phyloP scores from a whole-genome alignment of 2,888 invertebrate genomes.

The Gerris lacustris region DNA sequence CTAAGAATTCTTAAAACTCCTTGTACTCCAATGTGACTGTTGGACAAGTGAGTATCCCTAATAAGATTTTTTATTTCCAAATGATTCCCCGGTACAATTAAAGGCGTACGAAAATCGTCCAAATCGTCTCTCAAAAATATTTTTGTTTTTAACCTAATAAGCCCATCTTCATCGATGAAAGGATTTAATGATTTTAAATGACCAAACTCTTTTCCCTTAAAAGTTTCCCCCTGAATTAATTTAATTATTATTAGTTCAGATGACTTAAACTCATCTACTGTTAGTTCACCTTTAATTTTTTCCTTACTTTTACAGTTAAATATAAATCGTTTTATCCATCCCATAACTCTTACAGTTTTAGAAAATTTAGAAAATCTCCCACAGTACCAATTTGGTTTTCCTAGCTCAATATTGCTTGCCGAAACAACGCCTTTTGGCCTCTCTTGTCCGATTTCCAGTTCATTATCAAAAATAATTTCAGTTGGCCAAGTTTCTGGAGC shows the following conservation, averaged over 20 bases:
- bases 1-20: constrained; percentile 13
- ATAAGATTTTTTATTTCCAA: constrained; percentile 13
- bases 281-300: constrained; percentile 23
- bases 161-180: constrained; percentile 9
- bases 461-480: no score
- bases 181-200: not conserved
- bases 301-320: constrained; percentile 7
- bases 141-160: constrained; percentile 16
- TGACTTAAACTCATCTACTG: not conserved
- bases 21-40: constrained; percentile 10
- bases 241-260: not conserved
- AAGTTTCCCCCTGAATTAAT: constrained; percentile 11
- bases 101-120: constrained; percentile 17
- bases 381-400: not conserved
- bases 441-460: no score
- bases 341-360: constrained; percentile 12
- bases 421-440: no score
- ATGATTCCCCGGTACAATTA: constrained; percentile 19
- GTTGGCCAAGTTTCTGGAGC: no score
- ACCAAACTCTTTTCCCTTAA: not conserved
- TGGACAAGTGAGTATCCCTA: not conserved
- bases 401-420: no score
- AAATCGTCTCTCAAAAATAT: constrained; percentile 17
- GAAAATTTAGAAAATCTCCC: constrained; percentile 9
- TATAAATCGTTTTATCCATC: constrained; percentile 16